Conservation (phyloP, 1,140 invertebrate species). For the Sitophilus oryzae region DNA sequence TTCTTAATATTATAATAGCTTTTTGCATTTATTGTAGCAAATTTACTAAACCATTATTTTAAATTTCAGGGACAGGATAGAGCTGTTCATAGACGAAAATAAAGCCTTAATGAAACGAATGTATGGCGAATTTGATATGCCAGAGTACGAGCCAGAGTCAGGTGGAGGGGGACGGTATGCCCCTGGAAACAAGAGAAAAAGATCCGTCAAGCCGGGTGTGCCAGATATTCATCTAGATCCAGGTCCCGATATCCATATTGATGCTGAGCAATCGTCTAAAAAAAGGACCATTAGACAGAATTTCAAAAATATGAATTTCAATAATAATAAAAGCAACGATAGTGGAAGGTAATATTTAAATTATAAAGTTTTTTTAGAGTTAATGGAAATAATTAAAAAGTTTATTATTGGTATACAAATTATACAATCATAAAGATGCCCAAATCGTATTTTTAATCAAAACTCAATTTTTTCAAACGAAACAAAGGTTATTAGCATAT, state of each 20-base stretch:
- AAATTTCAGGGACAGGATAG: constrained; percentile 77
- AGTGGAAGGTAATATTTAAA: constrained; percentile 50
- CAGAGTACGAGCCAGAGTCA: constrained; percentile 40
- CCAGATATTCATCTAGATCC: constrained; percentile 47
- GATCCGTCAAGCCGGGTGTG: constrained; percentile 49
- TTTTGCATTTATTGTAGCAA: too few species aligned
- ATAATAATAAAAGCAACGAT: constrained; percentile 50
- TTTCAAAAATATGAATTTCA: constrained; percentile 46
- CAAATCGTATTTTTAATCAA: too few species aligned
- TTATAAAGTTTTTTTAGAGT: neutral
- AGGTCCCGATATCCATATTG: constrained; percentile 35
- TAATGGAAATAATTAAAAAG: too few species aligned
- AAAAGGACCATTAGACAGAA: constrained; percentile 50
- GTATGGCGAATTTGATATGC: constrained; percentile 80
- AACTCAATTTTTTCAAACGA: too few species aligned
- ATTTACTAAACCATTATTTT: too few species aligned
- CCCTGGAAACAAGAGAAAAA: constrained; percentile 47
- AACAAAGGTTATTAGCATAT: too few species aligned
- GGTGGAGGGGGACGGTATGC: too few species aligned
- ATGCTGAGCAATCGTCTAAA: constrained; percentile 43
- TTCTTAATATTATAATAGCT: too few species aligned
- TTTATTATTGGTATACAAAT: too few species aligned
- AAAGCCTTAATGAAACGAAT: constrained; percentile 87
- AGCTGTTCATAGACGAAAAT: constrained; percentile 88
- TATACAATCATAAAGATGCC: too few species aligned